phyloP scores from a whole-genome alignment of 1,140 invertebrate species.

The Drosophila busckii region DNA sequence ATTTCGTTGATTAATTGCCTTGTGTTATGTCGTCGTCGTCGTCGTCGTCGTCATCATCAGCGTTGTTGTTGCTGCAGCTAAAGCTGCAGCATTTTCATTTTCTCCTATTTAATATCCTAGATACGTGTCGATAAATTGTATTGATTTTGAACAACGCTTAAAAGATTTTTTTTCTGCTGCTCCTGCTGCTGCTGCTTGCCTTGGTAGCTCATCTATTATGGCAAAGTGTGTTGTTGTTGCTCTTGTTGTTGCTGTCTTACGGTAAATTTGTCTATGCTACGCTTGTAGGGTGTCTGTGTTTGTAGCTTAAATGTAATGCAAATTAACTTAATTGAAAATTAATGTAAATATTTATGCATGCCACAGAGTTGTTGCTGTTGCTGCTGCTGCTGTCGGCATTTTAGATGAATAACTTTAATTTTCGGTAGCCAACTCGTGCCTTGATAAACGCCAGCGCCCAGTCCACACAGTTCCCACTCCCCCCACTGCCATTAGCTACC shows the following conservation, averaged over 20 bases:
- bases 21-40: conserved; percentile 6
- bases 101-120: conserved; percentile 63
- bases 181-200: background rate
- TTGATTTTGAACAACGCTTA: conserved; percentile 5
- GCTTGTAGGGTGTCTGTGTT: conserved; percentile 22
- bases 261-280: conserved; percentile 10
- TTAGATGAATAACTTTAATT: conserved; percentile 34
- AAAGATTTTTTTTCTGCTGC: background rate
- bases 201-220: too few relatives aligned
- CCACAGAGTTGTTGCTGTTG: conserved; percentile 25
- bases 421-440: conserved; percentile 58
- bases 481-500: background rate
- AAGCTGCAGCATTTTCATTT: conserved; percentile 45
- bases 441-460: conserved; percentile 13
- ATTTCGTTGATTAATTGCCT: conserved; percentile 72
- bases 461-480: too few relatives aligned
- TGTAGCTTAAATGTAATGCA: conserved; percentile 47
- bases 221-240: too few relatives aligned
- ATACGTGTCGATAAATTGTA: conserved; percentile 50
- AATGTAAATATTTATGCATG: conserved; percentile 65
- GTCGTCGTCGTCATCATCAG: conserved; percentile 1
- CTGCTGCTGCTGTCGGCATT: conserved; percentile 18
- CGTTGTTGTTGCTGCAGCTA: conserved; percentile 13
- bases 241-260: conserved; percentile 6
- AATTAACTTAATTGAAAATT: conserved; percentile 70